Conservation (phyloP, 2,113 vertebrate species). For the Callionymus lyra region DNA sequence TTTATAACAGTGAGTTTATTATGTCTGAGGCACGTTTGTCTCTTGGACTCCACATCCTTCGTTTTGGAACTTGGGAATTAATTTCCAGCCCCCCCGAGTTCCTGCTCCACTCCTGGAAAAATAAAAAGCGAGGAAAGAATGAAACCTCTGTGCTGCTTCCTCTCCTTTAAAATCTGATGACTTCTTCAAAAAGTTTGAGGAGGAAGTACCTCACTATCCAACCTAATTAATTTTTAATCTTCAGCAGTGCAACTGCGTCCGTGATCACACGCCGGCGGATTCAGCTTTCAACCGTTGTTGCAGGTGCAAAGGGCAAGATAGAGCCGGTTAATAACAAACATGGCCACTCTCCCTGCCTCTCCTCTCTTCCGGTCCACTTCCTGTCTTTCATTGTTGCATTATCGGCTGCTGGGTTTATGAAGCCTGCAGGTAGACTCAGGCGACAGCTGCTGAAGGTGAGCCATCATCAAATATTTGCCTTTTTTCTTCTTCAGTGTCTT, state of each 20-base stretch:
- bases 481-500: neutral
- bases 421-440: neutral
- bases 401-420: neutral
- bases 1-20: no score
- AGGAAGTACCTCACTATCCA: slow-evolving; percentile 2
- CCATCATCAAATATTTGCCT: neutral
- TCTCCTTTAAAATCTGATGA: slow-evolving; percentile 19
- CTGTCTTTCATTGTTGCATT: slow-evolving; percentile 60
- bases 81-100: slow-evolving; percentile 48
- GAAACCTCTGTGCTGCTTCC: slow-evolving; percentile 29
- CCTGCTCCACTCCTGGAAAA: slow-evolving; percentile 20
- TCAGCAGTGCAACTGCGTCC: no score
- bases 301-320: slow-evolving; percentile 59
- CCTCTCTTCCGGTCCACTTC: slow-evolving; percentile 48
- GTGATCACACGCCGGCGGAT: neutral
- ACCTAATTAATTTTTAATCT: neutral
- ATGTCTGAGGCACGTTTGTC: no score
- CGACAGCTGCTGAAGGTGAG: slow-evolving; percentile 9
- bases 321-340: slow-evolving; percentile 50
- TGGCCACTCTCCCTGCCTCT: slow-evolving; percentile 52
- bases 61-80: slow-evolving; percentile 39
- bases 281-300: slow-evolving; percentile 33
- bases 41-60: slow-evolving; percentile 52
- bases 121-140: slow-evolving; percentile 27
- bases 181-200: slow-evolving; percentile 26